Evolutionary conservation across 2,113 vertebrate genomes (phyloP).

Genomic region (Carassius gibelio): DNA sequence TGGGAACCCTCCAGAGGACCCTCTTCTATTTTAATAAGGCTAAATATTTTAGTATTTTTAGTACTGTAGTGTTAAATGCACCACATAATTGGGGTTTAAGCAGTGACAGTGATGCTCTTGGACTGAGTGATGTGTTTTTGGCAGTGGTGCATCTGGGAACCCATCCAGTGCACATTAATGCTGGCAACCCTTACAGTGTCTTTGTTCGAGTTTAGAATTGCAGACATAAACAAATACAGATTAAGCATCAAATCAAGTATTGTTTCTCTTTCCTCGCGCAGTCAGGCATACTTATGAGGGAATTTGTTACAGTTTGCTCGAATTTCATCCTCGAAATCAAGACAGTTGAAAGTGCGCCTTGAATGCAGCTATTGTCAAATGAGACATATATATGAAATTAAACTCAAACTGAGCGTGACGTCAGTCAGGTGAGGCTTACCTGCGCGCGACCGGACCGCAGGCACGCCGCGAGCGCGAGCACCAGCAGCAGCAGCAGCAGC

Average conservation of each 20-base stretch:
- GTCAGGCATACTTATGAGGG: constrained; percentile 4
- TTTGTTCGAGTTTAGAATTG: constrained; percentile 24
- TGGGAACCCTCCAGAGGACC: constrained; percentile 5
- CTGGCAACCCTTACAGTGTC: constrained; percentile 11
- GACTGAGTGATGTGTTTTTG: constrained; percentile 39
- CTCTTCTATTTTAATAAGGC: not conserved
- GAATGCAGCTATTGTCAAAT: constrained; percentile 27
- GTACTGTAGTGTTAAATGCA: not conserved
- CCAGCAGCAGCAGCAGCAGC: constrained; percentile 70
- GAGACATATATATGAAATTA: not conserved
- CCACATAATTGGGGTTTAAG: constrained; percentile 18
- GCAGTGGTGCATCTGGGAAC: constrained; percentile 33
- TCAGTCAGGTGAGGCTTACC: constrained; percentile 67
- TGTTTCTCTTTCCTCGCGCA: constrained; percentile 23
- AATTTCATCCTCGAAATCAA: constrained; percentile 24
- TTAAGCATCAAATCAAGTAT: constrained; percentile 19
- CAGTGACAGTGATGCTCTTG: constrained; percentile 39
- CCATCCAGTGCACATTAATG: constrained; percentile 28
- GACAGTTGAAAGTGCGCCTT: not conserved
- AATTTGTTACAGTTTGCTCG: constrained; percentile 7
- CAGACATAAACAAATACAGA: constrained; percentile 40
- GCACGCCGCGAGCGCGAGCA: constrained; percentile 66
- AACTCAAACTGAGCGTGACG: constrained; percentile 23
- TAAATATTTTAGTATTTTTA: not conserved
- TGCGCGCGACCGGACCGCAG: constrained; percentile 69